phyloP scores from a whole-genome alignment of 2,888 invertebrate species.

The Mesopsocus fuscifrons region DNA sequence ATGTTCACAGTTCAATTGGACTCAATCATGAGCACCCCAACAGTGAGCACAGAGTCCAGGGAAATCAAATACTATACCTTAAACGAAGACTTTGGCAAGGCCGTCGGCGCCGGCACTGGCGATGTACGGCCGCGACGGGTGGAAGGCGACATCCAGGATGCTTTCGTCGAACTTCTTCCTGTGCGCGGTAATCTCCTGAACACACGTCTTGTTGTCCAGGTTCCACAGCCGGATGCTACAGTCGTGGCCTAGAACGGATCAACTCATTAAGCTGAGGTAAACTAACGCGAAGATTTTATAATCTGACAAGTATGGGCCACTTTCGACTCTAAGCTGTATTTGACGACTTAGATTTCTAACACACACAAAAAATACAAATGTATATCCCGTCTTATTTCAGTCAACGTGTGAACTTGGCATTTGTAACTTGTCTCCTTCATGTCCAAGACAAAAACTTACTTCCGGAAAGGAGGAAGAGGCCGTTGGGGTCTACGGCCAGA shows the following conservation, averaged over 20 bases:
- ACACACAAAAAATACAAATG: constrained; percentile 8
- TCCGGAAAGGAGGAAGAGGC: constrained; percentile 93
- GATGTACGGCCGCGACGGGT: constrained; percentile 94
- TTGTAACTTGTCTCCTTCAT: background rate
- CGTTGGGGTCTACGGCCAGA: constrained; percentile 95
- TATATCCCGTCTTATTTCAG: background rate
- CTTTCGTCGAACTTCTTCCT: constrained; percentile 99
- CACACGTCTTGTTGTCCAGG: constrained; percentile 95
- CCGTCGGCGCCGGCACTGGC: constrained; percentile 99
- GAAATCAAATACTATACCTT: constrained; percentile 18
- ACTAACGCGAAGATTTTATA: constrained; percentile 20
- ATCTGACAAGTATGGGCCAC: background rate
- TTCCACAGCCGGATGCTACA: constrained; percentile 98
- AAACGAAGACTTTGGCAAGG: constrained; percentile 96
- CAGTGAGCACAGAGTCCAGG: no score
- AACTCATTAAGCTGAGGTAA: no score
- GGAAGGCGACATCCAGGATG: constrained; percentile 97
- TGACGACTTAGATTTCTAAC: background rate
- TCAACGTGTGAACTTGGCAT: background rate
- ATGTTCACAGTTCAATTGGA: no score
- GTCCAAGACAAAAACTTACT: constrained; percentile 42
- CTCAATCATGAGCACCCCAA: no score
- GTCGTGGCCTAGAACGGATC: constrained; percentile 72
- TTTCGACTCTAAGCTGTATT: background rate
- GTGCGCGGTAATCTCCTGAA: constrained; percentile 99